phyloP scores from a whole-genome alignment of 2,888 invertebrate species.

The Philaethria dido region DNA sequence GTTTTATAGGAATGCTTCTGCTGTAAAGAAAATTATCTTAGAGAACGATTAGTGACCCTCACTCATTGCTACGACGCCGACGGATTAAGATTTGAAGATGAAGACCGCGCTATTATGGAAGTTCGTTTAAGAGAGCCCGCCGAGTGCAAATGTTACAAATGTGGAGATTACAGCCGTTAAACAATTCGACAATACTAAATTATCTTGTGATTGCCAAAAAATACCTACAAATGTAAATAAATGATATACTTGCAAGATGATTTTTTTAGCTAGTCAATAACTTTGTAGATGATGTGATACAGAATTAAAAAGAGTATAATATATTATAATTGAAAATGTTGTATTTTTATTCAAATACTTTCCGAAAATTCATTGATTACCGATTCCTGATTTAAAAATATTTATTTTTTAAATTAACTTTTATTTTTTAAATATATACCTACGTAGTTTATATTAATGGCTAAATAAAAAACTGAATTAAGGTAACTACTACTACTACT shows the following conservation, averaged over 20 bases:
- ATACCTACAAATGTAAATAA: constrained; percentile 11
- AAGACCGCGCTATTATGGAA: constrained; percentile 89
- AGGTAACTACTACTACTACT: no score
- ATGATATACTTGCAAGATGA: neutral
- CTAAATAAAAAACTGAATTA: no score
- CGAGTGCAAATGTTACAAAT: constrained; percentile 95
- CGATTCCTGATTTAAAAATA: neutral
- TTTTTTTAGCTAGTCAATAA: constrained; percentile 9
- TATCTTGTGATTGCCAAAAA: neutral
- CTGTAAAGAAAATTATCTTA: constrained; percentile 93
- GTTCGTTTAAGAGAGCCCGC: constrained; percentile 93
- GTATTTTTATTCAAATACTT: constrained; percentile 15
- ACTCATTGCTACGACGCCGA: constrained; percentile 95
- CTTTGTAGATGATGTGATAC: neutral
- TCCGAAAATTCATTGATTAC: neutral
- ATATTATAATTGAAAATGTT: constrained; percentile 26
- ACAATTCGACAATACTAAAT: constrained; percentile 4
- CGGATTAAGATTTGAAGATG: constrained; percentile 89
- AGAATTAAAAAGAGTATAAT: neutral
- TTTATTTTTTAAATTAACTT: neutral
- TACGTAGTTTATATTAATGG: no score
- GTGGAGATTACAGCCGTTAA: constrained; percentile 92
- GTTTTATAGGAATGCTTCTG: constrained; percentile 93
- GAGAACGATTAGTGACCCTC: constrained; percentile 90
- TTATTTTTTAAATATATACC: neutral